A percentile compares a stretch with the other conserved stretches of the same genome.
These are phyloP conservation scores for Lasiommata megera DNA, from an alignment of 2,888 invertebrate genomes.

Conservation along the genomic window DNA sequence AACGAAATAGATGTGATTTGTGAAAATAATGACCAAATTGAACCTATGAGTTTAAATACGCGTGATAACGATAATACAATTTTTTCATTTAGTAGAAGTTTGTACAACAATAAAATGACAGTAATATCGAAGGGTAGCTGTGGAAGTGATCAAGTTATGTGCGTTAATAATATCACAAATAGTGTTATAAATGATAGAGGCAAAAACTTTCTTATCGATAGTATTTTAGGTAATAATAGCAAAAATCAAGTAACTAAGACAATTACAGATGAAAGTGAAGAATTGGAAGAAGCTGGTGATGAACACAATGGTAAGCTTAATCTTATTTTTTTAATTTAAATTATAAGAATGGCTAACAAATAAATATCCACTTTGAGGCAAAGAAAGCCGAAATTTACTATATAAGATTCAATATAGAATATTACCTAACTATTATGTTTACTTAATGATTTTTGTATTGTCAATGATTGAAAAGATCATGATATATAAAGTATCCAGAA, in stretches of 20 bases:
- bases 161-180: conserved; percentile 42
- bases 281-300: conserved; percentile 63
- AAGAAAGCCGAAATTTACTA: no score
- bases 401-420: no score
- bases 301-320: conserved; percentile 67
- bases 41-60: conserved; percentile 40
- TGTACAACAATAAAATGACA: conserved; percentile 43
- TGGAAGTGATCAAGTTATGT: conserved; percentile 35
- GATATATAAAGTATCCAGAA: no score
- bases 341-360: no score
- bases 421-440: no score
- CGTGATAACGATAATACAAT: conserved; percentile 45
- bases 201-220: conserved; percentile 81
- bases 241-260: conserved; percentile 40
- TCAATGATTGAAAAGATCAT: no score
- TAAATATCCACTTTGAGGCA: no score
- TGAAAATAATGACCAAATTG: conserved; percentile 61
- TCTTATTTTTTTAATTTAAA: conserved; percentile 11
- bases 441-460: no score
- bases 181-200: conserved; percentile 54
- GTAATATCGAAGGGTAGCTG: conserved; percentile 41
- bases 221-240: conserved; percentile 72
- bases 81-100: conserved; percentile 53
- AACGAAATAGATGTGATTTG: conserved; percentile 75
- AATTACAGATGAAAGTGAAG: conserved; percentile 42